These are phyloP conservation scores for Clarias macrocephalus DNA, from an alignment of 2,113 vertebrate genomes.

Conservation along the genomic window DNA sequence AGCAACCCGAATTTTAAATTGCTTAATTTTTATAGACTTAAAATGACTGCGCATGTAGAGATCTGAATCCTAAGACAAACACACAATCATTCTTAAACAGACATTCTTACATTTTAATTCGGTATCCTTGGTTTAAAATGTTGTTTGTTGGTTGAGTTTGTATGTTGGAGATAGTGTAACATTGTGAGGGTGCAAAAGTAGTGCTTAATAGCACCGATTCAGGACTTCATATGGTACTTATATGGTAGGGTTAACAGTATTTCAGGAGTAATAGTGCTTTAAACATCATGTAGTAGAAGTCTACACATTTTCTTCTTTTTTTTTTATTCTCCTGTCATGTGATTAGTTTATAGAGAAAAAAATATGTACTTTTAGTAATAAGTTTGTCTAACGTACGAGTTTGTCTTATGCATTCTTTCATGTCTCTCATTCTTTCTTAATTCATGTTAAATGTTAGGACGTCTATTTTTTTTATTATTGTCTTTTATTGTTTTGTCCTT, in stretches of 20 bases:
- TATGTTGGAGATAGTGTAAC: not conserved
- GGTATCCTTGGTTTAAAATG: too few species aligned
- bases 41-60: too few species aligned
- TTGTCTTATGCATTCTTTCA: not conserved
- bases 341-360: not conserved
- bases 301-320: not conserved
- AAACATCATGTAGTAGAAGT: not conserved
- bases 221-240: not conserved
- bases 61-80: too few species aligned
- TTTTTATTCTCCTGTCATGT: not conserved
- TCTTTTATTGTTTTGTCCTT: not conserved
- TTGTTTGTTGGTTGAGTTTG: not conserved
- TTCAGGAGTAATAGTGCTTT: not conserved
- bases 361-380: not conserved
- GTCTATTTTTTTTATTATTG: not conserved
- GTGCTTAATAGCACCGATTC: not conserved
- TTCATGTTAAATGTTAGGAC: not conserved
- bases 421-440: not conserved
- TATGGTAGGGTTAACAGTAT: not conserved
- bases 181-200: not conserved
- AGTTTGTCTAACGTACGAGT: not conserved
- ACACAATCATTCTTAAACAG: too few species aligned
- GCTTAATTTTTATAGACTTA: too few species aligned
- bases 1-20: too few species aligned
- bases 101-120: too few species aligned